These are phyloP conservation scores for Isoperla grammatica DNA, from an alignment of 2,888 invertebrate species.

Conservation along the genomic window DNA sequence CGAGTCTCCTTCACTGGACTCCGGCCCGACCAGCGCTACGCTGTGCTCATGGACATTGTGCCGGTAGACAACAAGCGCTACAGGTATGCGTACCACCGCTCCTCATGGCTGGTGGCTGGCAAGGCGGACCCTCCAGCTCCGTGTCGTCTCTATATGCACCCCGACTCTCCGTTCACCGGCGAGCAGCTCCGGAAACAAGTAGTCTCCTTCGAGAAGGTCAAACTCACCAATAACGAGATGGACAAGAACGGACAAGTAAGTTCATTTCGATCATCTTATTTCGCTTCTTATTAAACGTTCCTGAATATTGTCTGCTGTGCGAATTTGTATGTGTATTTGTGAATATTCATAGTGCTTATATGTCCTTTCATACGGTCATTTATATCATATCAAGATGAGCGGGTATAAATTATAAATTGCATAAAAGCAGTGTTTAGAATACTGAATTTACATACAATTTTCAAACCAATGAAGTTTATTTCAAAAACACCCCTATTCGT, in stretches of 20 bases:
- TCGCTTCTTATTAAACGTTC: neutral
- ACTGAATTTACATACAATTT: too few species aligned
- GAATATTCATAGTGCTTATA: neutral
- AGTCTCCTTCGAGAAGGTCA: conserved; percentile 97
- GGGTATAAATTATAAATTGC: too few species aligned
- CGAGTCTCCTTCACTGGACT: conserved; percentile 87
- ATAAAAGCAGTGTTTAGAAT: too few species aligned
- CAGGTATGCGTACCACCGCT: conserved; percentile 97
- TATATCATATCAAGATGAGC: too few species aligned
- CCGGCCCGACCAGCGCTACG: conserved; percentile 78
- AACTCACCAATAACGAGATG: conserved; percentile 97
- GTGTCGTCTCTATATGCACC: conserved; percentile 89
- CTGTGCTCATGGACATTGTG: conserved; percentile 92
- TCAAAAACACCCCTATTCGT: too few species aligned
- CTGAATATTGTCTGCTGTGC: too few species aligned
- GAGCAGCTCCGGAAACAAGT: conserved; percentile 95
- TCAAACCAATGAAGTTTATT: too few species aligned
- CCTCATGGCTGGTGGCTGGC: conserved; percentile 96
- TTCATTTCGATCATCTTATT: conserved; percentile 31
- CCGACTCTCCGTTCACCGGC: conserved; percentile 92
- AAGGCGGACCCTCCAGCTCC: conserved; percentile 97
- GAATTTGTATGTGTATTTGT: too few species aligned
- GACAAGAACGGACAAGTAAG: conserved; percentile 91
- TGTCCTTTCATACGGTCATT: neutral
- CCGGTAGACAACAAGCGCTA: conserved; percentile 95